These are phyloP conservation scores for Galaxea fascicularis DNA, from an alignment of 92 coral and sea anemone species.

Conservation along the genomic window DNA sequence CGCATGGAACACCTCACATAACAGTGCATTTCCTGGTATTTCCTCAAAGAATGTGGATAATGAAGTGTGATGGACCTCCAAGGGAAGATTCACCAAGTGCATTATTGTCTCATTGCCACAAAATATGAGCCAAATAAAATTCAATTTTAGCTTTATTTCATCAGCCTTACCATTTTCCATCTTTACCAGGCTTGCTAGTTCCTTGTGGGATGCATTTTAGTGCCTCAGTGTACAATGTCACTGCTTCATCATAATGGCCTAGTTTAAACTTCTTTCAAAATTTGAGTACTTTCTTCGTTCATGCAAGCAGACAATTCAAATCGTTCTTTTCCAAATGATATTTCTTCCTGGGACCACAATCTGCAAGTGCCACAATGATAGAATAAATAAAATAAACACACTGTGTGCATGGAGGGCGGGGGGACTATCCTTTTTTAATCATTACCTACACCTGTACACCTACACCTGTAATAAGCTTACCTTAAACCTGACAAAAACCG, in stretches of 20 bases:
- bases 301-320: conserved; percentile 40
- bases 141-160: background rate
- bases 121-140: background rate
- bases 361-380: conserved; percentile 37
- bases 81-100: too few relatives aligned
- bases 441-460: too few relatives aligned
- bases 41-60: too few relatives aligned
- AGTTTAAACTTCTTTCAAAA: conserved; percentile 78
- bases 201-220: conserved; percentile 81
- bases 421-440: too few relatives aligned
- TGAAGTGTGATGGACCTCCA: too few relatives aligned
- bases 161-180: conserved; percentile 63
- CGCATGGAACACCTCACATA: too few relatives aligned
- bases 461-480: too few relatives aligned
- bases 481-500: too few relatives aligned
- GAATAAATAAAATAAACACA: too few relatives aligned
- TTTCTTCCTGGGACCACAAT: conserved; percentile 79
- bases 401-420: too few relatives aligned
- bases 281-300: conserved; percentile 68
- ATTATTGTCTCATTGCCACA: too few relatives aligned
- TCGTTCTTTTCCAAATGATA: conserved; percentile 60
- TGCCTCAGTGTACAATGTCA: conserved; percentile 71
- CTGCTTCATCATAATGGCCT: conserved; percentile 73
- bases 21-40: too few relatives aligned
- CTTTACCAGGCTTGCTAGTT: conserved; percentile 56